phyloP scores from a whole-genome alignment of 2,888 invertebrate species.

The Epistrophella euchroma region DNA sequence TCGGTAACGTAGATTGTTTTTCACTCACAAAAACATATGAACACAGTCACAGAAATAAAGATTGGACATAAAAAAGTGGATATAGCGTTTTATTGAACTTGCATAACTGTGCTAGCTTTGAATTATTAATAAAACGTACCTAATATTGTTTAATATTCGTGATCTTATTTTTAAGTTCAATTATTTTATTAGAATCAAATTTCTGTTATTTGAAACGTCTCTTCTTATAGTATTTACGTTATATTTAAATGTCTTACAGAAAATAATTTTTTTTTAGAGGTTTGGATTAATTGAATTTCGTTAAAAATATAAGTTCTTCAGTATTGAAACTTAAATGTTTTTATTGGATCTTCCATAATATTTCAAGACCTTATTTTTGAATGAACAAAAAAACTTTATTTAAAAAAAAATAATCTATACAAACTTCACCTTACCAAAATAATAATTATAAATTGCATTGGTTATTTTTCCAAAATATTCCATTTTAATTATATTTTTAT shows the following conservation, averaged over 20 bases:
- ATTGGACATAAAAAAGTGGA: too few relatives aligned
- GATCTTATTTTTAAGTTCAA: not conserved
- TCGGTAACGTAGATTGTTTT: too few relatives aligned
- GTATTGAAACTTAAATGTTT: not conserved
- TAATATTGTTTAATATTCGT: too few relatives aligned
- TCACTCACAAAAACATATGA: too few relatives aligned
- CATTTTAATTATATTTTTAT: not conserved
- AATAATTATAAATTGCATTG: constrained; percentile 3
- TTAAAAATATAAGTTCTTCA: not conserved
- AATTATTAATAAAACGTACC: too few relatives aligned
- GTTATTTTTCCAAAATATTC: not conserved
- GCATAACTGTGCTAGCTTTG: too few relatives aligned
- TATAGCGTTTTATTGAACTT: too few relatives aligned
- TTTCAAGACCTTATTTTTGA: not conserved
- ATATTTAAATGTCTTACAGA: not conserved
- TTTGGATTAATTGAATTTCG: not conserved
- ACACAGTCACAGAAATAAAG: too few relatives aligned
- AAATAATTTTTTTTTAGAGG: not conserved
- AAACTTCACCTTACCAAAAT: not conserved
- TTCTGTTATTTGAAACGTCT: too few relatives aligned
- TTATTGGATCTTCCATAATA: not conserved
- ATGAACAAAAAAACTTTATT: not conserved
- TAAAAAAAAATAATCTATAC: not conserved
- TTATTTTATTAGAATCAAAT: too few relatives aligned
- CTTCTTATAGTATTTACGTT: too few relatives aligned